Conservation (phyloP, 2,888 invertebrate species). For the Papilio elwesi region DNA sequence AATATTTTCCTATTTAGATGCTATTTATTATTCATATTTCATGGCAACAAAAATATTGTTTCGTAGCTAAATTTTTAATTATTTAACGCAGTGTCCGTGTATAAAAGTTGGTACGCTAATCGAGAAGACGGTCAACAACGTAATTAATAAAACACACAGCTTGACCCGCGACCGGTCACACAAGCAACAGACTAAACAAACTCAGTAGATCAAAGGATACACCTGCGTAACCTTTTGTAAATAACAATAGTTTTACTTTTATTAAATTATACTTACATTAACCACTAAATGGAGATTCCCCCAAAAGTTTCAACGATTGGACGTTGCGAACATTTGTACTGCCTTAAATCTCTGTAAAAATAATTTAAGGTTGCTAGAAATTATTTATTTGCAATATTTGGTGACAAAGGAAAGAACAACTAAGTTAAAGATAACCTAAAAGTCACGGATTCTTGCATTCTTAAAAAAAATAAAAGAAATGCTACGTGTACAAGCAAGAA, state of each 20-base stretch:
- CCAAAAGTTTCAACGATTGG: too few species aligned
- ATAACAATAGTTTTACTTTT: background rate
- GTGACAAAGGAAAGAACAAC: too few species aligned
- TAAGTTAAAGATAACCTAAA: too few species aligned
- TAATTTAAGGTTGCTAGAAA: too few species aligned
- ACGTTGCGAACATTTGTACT: too few species aligned
- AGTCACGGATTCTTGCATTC: too few species aligned
- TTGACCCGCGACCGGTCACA: constrained; percentile 49
- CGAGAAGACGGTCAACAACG: constrained; percentile 49
- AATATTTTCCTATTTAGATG: constrained; percentile 41
- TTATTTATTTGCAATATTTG: too few species aligned
- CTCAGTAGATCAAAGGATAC: constrained; percentile 36
- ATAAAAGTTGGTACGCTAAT: constrained; percentile 52
- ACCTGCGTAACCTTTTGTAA: background rate
- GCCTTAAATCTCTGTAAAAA: too few species aligned
- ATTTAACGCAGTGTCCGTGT: constrained; percentile 51
- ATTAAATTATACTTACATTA: background rate
- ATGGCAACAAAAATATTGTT: constrained; percentile 49
- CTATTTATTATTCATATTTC: constrained; percentile 52
- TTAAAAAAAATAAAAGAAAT: background rate
- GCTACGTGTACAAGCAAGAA: background rate
- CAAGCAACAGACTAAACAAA: constrained; percentile 40
- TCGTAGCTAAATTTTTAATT: constrained; percentile 48
- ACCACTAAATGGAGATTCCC: too few species aligned
- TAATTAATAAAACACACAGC: constrained; percentile 63